phyloP scores from a whole-genome alignment of 1,140 invertebrate species.

The Phenacoccus solenopsis region DNA sequence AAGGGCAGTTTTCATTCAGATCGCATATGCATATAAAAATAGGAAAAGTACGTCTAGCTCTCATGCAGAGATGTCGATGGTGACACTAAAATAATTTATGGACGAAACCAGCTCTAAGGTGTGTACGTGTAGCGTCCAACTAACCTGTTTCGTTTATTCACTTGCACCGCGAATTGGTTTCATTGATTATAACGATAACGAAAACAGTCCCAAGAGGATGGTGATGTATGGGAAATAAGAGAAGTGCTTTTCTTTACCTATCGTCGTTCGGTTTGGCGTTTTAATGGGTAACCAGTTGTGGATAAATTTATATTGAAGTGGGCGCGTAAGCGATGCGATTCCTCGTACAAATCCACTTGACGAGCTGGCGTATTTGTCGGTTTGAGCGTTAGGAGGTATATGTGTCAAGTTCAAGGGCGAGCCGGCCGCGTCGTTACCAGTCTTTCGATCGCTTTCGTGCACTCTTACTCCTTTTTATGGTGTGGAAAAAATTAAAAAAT shows the following conservation, averaged over 20 bases:
- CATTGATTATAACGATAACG: conserved; percentile 6
- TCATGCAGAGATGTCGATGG: not conserved
- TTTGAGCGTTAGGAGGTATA: too few relatives aligned
- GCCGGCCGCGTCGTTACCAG: too few relatives aligned
- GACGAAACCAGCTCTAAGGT: not conserved
- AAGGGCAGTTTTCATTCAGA: too few relatives aligned
- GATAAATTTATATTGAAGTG: not conserved
- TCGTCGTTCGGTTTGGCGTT: too few relatives aligned
- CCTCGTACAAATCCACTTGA: too few relatives aligned
- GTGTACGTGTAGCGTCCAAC: not conserved
- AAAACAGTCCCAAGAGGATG: not conserved
- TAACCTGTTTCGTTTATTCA: conserved; percentile 12
- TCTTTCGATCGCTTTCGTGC: too few relatives aligned
- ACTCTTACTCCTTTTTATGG: too few relatives aligned
- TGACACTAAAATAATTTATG: conserved; percentile 13
- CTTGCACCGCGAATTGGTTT: not conserved
- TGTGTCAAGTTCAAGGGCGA: too few relatives aligned
- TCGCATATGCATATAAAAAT: too few relatives aligned
- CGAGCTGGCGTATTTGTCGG: too few relatives aligned
- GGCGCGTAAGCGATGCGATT: not conserved
- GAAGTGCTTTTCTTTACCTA: not conserved
- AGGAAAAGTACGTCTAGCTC: not conserved
- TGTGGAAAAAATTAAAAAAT: too few relatives aligned
- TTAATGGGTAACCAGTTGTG: too few relatives aligned
- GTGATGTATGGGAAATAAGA: not conserved